Evolutionary conservation across 2,797 vertebrate genomes (phyloP).

Genomic region (Notoglanidium macrostoma): DNA sequence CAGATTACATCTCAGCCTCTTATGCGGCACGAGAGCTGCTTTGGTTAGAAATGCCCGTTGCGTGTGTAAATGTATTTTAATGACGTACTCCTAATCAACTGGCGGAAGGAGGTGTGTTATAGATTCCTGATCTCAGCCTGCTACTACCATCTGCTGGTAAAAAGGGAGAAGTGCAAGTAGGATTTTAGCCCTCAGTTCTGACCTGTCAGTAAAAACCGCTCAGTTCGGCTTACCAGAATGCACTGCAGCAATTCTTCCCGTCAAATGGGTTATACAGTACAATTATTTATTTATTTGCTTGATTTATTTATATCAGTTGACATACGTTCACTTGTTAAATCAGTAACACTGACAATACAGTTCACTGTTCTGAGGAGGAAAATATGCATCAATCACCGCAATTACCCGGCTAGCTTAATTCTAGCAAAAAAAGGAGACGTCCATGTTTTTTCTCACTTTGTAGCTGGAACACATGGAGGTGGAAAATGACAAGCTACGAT

Average conservation of each 20-base stretch:
- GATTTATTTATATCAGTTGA: background rate
- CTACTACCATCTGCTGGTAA: slow-evolving; percentile 13
- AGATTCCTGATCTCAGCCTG: too few relatives aligned
- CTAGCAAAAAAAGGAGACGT: background rate
- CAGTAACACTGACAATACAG: background rate
- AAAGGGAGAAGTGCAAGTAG: background rate
- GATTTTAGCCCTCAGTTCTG: background rate
- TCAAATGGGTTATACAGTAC: background rate
- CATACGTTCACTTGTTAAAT: background rate
- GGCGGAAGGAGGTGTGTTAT: background rate
- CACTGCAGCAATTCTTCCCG: background rate
- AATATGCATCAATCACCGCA: background rate
- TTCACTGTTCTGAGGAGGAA: background rate
- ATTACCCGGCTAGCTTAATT: background rate
- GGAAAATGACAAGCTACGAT: background rate
- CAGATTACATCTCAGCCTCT: slow-evolving; percentile 9
- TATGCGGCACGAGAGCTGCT: background rate
- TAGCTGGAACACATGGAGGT: background rate
- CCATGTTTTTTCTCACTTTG: background rate
- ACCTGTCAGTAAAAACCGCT: background rate
- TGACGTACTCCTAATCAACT: background rate
- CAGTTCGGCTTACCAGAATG: background rate
- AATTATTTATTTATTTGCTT: too few relatives aligned
- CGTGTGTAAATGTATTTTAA: background rate
- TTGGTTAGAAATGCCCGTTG: too few relatives aligned